Conservation (phyloP, 2,797 vertebrate genomes). For the Anabas testudineus region DNA sequence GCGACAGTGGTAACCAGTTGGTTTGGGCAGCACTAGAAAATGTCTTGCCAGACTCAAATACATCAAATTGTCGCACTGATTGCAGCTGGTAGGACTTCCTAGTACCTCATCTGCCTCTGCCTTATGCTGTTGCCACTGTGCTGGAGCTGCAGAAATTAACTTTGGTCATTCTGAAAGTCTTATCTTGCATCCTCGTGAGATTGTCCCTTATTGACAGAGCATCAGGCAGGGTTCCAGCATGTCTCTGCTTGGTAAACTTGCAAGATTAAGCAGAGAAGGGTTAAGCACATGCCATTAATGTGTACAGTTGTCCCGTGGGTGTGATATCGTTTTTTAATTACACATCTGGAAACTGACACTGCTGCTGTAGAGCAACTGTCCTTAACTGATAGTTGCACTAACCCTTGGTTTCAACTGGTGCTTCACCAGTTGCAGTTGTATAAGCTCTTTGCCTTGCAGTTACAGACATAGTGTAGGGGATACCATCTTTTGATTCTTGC, state of each 20-base stretch:
- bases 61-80: not conserved
- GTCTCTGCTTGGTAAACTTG: not conserved
- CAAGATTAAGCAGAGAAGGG: too few species aligned
- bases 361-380: too few species aligned
- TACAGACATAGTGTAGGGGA: not conserved
- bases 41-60: not conserved
- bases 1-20: not conserved
- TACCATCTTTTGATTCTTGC: not conserved
- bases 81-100: not conserved
- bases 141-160: too few species aligned
- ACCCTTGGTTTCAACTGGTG: not conserved
- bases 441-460: too few species aligned
- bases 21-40: not conserved
- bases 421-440: too few species aligned
- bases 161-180: not conserved
- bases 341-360: too few species aligned
- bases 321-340: not conserved
- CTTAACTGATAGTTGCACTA: not conserved
- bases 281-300: too few species aligned
- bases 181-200: not conserved
- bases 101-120: not conserved
- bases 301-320: not conserved
- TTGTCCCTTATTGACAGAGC: not conserved
- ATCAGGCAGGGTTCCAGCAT: not conserved
- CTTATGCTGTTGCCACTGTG: not conserved